Evolutionary conservation across 1,140 invertebrate genomes (phyloP), one percentile per base, ranked within the genome.

Genomic region (Zaprionus taronus): DNA sequence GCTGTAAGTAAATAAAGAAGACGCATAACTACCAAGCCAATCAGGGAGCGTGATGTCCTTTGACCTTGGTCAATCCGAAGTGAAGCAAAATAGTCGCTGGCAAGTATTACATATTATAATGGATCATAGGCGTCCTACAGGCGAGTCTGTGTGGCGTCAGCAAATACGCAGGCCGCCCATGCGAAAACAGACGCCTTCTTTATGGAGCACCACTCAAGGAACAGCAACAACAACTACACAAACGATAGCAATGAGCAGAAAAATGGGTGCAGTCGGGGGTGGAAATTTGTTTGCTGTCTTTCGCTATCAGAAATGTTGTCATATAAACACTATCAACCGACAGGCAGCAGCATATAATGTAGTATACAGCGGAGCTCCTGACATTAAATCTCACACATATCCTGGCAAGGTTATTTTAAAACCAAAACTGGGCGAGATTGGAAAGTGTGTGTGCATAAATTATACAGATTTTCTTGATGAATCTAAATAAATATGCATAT

Each of bases 101-200:
- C 28, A 31, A 64, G 51, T 22, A 36, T n/a, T 57, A 24, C 24
- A 63, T 51, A 51, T 12, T 34, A 31, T 22, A 11, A 63, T 31
- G 15, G 31, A 49, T 26, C 69, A 71, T 70, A 73, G 77, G 84
- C 84, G 84, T 61, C 84, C 26, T 7, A 9, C n/a, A 31, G 84
- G 55, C 84, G 81, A 90, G 84, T 70, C 84, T 55, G 49, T 5
- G 49, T 84, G 84, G 81, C 85, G 83, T 61, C 83, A 28, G 34
- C 20, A 62, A 81, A 62, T 12, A 53, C 55, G 58, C 15, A 38
- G 31, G 31, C 22, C 61, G n/a, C 12, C 20, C 34, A 44, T 7
- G 9, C 6, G 20, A 44, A 41, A 64, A 22, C 17, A 64, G 61
- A 61, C 41, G 58, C 20, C 61, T 47, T 64, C 57, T 28, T 53